phyloP scores from a whole-genome alignment of 2,113 vertebrate species.

The Chauna torquata region DNA sequence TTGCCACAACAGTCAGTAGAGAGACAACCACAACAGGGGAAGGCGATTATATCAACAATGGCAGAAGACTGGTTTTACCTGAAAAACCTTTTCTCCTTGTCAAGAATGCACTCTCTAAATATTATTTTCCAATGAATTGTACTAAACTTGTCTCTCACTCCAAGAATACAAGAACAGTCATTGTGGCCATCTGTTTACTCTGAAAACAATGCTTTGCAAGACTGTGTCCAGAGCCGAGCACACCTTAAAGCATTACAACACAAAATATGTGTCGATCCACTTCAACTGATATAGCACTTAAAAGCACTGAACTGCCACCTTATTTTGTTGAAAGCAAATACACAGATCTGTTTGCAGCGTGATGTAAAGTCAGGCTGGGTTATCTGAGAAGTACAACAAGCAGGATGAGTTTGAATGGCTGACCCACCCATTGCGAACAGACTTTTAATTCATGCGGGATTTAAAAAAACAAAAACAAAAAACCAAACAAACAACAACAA shows the following conservation, averaged over 20 bases:
- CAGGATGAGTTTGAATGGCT: constrained; percentile 10
- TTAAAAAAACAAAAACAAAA: too few species aligned
- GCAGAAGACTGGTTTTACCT: constrained; percentile 40
- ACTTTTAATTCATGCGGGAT: background rate
- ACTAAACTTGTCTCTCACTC: background rate
- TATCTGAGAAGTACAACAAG: background rate
- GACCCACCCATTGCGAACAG: background rate
- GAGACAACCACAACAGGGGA: background rate
- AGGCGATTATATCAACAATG: background rate
- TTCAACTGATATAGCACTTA: background rate
- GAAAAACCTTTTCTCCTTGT: constrained; percentile 37
- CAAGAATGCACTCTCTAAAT: constrained; percentile 20
- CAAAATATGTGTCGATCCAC: background rate
- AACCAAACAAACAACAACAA: too few species aligned
- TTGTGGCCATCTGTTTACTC: constrained; percentile 16
- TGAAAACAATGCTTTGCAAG: constrained; percentile 24
- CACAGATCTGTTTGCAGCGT: background rate
- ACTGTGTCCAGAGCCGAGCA: background rate
- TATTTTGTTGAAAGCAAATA: constrained; percentile 15
- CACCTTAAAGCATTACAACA: background rate
- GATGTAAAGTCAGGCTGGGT: background rate
- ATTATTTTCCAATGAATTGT: background rate
- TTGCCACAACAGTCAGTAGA: background rate
- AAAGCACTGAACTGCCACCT: background rate
- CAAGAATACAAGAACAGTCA: background rate